Percentiles rank a stretch among this genome's conserved stretches.
These are phyloP conservation scores for Porites australiensis DNA, from an alignment of 64 coral and sea anemone genomes.

Conservation along the genomic window DNA sequence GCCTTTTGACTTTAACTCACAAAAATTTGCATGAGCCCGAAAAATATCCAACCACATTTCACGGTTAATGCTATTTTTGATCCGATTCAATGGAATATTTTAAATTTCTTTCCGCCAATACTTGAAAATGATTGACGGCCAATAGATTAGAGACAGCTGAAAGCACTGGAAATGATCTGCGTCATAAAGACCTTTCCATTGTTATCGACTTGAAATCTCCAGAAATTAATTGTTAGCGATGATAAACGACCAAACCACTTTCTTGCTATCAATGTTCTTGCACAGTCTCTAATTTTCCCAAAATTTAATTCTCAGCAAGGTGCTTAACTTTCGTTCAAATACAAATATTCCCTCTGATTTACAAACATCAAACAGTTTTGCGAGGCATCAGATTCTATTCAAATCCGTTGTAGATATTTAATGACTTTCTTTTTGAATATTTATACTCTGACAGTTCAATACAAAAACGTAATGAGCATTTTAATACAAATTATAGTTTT, in stretches of 20 bases:
- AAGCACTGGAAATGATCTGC: neutral
- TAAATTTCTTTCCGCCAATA: slow-evolving; percentile 41
- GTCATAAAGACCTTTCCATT: neutral
- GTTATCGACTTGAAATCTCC: neutral
- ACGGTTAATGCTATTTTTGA: neutral
- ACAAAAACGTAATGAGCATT: neutral
- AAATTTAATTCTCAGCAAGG: neutral
- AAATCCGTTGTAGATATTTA: neutral
- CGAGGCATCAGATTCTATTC: no score
- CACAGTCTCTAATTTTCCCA: neutral
- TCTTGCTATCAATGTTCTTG: neutral
- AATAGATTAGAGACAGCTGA: slow-evolving; percentile 21
- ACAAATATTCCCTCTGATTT: neutral
- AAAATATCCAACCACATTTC: slow-evolving; percentile 2
- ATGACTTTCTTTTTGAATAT: neutral
- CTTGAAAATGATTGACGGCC: slow-evolving; percentile 39
- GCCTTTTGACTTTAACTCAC: slow-evolving; percentile 4
- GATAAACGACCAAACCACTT: neutral
- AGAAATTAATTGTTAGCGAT: neutral
- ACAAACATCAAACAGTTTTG: neutral
- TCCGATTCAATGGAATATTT: slow-evolving; percentile 40
- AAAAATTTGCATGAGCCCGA: slow-evolving; percentile 41
- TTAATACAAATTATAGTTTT: neutral
- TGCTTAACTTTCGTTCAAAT: neutral
- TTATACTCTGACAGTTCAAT: neutral